Evolutionary conservation across 2,797 vertebrate genomes (phyloP).

Genomic region (Myoxocephalus aenaeus): DNA sequence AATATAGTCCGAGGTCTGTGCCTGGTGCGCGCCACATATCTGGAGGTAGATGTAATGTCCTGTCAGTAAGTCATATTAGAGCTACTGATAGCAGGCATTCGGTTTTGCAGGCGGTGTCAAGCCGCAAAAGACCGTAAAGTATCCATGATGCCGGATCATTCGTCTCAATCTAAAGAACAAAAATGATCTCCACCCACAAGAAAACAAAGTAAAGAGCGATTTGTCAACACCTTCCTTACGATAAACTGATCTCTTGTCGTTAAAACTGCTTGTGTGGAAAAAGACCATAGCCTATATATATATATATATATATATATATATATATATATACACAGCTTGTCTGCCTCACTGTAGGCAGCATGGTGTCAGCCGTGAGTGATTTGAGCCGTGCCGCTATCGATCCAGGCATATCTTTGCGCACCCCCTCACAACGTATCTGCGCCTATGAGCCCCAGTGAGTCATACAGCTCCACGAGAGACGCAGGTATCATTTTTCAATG

Average conservation of each 20-base stretch:
- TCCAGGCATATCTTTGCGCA: constrained; percentile 54
- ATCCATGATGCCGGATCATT: constrained; percentile 49
- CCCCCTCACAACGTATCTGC: constrained; percentile 58
- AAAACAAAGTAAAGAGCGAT: constrained; percentile 53
- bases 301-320: too few species aligned
- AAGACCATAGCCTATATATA: constrained; percentile 29
- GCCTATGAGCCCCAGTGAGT: constrained; percentile 65
- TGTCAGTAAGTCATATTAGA: constrained; percentile 34
- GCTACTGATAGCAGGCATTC: constrained; percentile 46
- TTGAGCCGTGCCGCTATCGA: constrained; percentile 56
- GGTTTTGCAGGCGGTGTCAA: constrained; percentile 28
- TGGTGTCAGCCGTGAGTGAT: constrained; percentile 65
- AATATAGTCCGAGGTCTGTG: background rate
- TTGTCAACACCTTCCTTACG: constrained; percentile 44
- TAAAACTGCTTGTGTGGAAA: constrained; percentile 44
- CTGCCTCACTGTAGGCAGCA: constrained; percentile 17
- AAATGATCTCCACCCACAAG: constrained; percentile 52
- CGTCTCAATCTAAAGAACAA: constrained; percentile 61
- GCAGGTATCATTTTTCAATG: constrained; percentile 73
- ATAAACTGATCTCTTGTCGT: constrained; percentile 61
- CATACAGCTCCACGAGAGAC: constrained; percentile 67
- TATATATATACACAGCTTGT: too few species aligned
- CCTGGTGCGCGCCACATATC: constrained; percentile 4
- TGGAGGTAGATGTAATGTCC: constrained; percentile 22
- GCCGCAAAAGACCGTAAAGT: constrained; percentile 25